Conservation (phyloP, 2,797 vertebrate genomes). For the Xenentodon cancila region DNA sequence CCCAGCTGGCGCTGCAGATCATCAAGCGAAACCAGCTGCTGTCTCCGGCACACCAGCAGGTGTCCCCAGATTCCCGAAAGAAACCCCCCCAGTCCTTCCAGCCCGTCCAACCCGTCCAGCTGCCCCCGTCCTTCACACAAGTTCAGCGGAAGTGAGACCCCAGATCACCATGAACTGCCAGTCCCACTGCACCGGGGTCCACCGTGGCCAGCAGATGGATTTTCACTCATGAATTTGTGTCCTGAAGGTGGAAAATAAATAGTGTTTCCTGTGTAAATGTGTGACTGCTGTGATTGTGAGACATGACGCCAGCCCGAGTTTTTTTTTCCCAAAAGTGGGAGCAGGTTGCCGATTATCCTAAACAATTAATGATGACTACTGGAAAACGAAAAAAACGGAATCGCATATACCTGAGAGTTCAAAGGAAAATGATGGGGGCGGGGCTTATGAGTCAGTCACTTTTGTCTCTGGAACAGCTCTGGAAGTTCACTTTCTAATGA, state of each 20-base stretch:
- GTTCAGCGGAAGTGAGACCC: constrained; percentile 90
- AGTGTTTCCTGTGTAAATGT: constrained; percentile 64
- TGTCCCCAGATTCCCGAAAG: constrained; percentile 89
- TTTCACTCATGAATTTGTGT: constrained; percentile 49
- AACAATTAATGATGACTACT: too few species aligned
- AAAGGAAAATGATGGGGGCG: too few species aligned
- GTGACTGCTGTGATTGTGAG: neutral
- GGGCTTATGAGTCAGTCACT: too few species aligned
- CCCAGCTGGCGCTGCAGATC: constrained; percentile 97
- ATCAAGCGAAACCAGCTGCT: constrained; percentile 98
- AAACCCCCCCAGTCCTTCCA: constrained; percentile 85
- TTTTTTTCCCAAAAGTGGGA: too few species aligned
- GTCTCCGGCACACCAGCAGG: constrained; percentile 85
- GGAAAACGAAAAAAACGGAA: too few species aligned
- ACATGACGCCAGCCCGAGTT: too few species aligned
- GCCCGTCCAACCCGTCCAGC: constrained; percentile 85
- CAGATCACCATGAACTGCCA: too few species aligned
- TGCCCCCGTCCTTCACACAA: constrained; percentile 90
- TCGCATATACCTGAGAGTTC: too few species aligned
- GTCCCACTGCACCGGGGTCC: too few species aligned
- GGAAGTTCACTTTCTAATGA: too few species aligned
- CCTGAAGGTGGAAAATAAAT: constrained; percentile 75
- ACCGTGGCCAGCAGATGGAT: constrained; percentile 8
- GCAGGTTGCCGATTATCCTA: too few species aligned
- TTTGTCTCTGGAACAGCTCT: too few species aligned